phyloP scores from a whole-genome alignment of 2,888 invertebrate species.

The Eugnorisma glareosa region DNA sequence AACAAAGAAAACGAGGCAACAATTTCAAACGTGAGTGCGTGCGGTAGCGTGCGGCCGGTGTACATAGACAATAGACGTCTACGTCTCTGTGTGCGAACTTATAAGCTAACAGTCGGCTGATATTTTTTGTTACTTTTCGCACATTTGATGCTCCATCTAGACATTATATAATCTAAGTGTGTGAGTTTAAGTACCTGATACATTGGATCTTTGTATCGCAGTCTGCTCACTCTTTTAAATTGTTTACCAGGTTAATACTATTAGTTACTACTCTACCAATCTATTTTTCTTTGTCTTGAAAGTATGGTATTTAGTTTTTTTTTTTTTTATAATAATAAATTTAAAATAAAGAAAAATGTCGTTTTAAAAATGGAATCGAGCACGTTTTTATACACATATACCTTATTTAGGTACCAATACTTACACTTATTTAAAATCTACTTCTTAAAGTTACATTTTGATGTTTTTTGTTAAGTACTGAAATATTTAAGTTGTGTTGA shows the following conservation, averaged over 20 bases:
- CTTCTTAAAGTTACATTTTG: constrained; percentile 63
- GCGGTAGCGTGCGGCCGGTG: too few relatives aligned
- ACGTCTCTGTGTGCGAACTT: too few relatives aligned
- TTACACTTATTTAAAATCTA: constrained; percentile 51
- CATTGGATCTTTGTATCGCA: constrained; percentile 42
- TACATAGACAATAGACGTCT: too few relatives aligned
- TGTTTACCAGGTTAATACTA: background rate
- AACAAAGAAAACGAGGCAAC: too few relatives aligned
- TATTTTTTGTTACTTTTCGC: too few relatives aligned
- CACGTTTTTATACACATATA: constrained; percentile 53
- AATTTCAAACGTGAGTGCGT: too few relatives aligned
- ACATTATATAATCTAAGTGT: too few relatives aligned
- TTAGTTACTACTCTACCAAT: constrained; percentile 7
- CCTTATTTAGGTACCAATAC: constrained; percentile 52
- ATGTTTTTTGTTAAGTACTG: constrained; percentile 75
- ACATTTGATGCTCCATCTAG: too few relatives aligned
- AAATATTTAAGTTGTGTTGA: constrained; percentile 77
- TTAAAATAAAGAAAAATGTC: background rate
- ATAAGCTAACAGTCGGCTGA: too few relatives aligned
- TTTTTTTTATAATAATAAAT: too few relatives aligned
- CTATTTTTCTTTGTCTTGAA: constrained; percentile 4
- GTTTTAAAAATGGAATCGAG: constrained; percentile 27
- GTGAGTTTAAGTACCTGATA: constrained; percentile 45
- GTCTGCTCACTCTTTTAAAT: constrained; percentile 12
- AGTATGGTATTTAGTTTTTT: constrained; percentile 18